Conservation (phyloP, 2,797 vertebrate species). For the Hydrocynus forskahlii region DNA sequence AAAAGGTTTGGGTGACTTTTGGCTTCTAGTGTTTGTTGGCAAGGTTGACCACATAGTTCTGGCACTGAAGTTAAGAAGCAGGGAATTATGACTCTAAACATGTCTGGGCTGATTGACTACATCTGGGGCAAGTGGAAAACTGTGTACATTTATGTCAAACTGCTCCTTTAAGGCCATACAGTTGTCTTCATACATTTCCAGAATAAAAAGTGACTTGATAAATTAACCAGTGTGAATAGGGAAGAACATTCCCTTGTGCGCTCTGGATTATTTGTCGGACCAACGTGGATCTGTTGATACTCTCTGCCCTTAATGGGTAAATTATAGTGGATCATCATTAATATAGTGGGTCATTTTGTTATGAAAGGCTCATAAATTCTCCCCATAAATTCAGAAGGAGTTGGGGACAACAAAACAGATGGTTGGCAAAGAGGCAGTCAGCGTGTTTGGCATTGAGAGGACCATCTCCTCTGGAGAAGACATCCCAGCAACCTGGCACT, state of each 20-base stretch:
- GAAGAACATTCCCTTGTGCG: not conserved
- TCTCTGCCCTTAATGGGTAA: not conserved
- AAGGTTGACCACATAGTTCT: too few species aligned
- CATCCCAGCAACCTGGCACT: constrained; percentile 77
- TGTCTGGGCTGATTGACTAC: too few species aligned
- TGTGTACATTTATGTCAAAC: too few species aligned
- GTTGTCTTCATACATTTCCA: too few species aligned
- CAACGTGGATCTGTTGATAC: not conserved
- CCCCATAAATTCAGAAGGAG: constrained; percentile 68
- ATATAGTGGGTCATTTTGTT: not conserved
- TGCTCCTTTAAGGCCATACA: too few species aligned
- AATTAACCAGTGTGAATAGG: too few species aligned
- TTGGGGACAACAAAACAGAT: constrained; percentile 78
- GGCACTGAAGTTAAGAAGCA: too few species aligned
- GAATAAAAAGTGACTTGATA: too few species aligned
- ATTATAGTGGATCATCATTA: not conserved
- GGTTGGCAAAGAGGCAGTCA: constrained; percentile 67
- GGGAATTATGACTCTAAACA: too few species aligned
- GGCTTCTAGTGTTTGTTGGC: too few species aligned
- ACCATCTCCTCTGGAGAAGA: constrained; percentile 63
- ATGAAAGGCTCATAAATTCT: not conserved
- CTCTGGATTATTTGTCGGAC: not conserved
- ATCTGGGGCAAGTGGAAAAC: too few species aligned
- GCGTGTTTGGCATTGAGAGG: constrained; percentile 86
- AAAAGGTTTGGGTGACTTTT: too few species aligned